Conservation (phyloP, 1,140 invertebrate genomes). For the Cardiocondyla obscurior region DNA sequence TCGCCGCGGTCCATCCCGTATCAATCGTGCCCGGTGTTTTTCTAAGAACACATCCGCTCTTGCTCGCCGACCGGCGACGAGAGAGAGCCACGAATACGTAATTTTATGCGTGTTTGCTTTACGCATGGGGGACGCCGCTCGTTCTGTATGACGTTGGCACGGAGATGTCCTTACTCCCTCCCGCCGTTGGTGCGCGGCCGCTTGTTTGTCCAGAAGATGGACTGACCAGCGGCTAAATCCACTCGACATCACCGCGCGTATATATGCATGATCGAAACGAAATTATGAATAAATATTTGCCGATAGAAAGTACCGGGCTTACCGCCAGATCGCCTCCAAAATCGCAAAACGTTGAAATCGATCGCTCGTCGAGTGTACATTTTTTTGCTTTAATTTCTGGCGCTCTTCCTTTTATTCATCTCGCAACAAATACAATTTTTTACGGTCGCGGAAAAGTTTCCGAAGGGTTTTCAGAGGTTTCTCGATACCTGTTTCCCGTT, state of each 20-base stretch:
- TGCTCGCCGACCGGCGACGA: background rate
- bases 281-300: constrained; percentile 74
- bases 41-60: constrained; percentile 27
- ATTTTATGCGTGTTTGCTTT: constrained; percentile 80
- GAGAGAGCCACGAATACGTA: constrained; percentile 50
- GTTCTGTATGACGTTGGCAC: constrained; percentile 12
- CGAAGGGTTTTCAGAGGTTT: too few species aligned
- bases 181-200: constrained; percentile 18
- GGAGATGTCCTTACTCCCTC: constrained; percentile 14
- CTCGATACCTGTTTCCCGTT: background rate
- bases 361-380: too few species aligned
- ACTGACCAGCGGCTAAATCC: constrained; percentile 60
- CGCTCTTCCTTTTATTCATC: background rate
- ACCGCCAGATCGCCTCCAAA: background rate
- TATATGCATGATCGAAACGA: constrained; percentile 49
- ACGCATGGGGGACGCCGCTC: constrained; percentile 54
- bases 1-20: constrained; percentile 1
- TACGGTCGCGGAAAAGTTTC: too few species aligned
- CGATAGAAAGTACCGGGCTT: constrained; percentile 32
- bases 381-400: background rate
- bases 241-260: constrained; percentile 55
- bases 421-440: background rate
- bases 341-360: background rate
- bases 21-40: constrained; percentile 43
- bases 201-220: constrained; percentile 70